Evolutionary conservation across 2,113 vertebrate genomes (phyloP), one percentile per base, ranked within the genome.

Genomic region (Eonycteris spelaea): DNA sequence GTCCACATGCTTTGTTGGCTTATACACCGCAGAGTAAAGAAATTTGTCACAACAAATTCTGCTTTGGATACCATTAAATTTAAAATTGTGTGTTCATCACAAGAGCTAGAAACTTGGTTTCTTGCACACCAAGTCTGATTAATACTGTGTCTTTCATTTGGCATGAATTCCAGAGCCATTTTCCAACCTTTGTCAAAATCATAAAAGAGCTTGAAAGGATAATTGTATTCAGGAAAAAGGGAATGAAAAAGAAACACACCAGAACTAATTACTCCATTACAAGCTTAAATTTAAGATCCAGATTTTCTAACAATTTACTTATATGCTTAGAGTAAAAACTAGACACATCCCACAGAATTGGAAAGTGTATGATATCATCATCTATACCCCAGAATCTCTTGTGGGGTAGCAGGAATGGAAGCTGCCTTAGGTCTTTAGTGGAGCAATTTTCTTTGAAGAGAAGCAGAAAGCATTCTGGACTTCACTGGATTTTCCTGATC

Each of bases 41-140:
- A 96, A 94, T 96, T 95, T 96, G 97, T 98, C 97, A 98, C 91
- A 97, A 97, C 96, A 96, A 96, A 94, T 97, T 96, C 97, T 96
- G 86, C 94, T 73, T 91, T 90, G 95, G 94, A 91, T 97, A 90
- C 85, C 85, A 93, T 91, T 88, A 96, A 94, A 96, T 97, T 89
- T 94, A 57, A 96, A 97, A 96, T 94, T 96, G 57, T 79, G 78
- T 91, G 21, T 93, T 96, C 95, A 77, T 77, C 30, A 19, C 45
- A 40, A 88, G 89, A 86, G 40, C 75, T 51, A 30, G 45, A 63
- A 86, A 87, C 70, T 70, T 85, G 65, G 86, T 95, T 96, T 94
- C 70, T 82, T 33, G 6, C 51, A 85, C 2, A 80, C 33, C 9
- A 55, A 82, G 13, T 40, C 86, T 94, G 91, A 84, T 91, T 95